These are phyloP conservation scores for Eristalis intricaria DNA, from an alignment of 2,888 invertebrate genomes.

Conservation along the genomic window DNA sequence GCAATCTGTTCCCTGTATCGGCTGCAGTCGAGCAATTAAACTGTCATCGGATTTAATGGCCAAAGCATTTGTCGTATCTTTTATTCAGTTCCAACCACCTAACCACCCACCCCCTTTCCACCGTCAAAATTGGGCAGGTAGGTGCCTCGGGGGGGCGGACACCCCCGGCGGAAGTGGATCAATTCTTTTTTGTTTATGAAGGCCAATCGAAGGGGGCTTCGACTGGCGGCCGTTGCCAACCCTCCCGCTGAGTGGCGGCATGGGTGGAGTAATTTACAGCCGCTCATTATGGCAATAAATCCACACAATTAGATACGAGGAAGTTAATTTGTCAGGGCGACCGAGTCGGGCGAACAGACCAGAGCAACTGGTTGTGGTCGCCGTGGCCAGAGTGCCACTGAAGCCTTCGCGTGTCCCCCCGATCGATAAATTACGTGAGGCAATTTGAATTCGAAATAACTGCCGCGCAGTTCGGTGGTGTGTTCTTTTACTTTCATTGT, in stretches of 20 bases:
- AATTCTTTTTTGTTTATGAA: not conserved
- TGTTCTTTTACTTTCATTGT: not conserved
- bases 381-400: conserved; percentile 1
- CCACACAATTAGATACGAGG: conserved; percentile 55
- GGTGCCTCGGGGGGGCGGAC: not conserved
- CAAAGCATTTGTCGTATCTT: conserved; percentile 3
- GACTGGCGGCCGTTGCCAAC: not conserved
- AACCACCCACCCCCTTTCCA: too few relatives aligned
- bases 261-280: conserved; percentile 45
- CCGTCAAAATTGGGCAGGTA: not conserved
- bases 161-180: not conserved
- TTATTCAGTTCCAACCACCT: not conserved
- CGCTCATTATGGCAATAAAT: conserved; percentile 58
- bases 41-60: conserved; percentile 18
- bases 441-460: conserved; percentile 46
- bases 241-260: not conserved
- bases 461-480: not conserved
- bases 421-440: conserved; percentile 41
- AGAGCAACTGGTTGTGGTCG: conserved; percentile 27
- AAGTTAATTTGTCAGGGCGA: conserved; percentile 49
- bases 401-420: too few relatives aligned
- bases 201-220: not conserved
- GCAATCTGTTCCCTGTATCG: conserved; percentile 17
- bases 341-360: conserved; percentile 8
- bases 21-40: conserved; percentile 25